Evolutionary conservation across 2,888 invertebrate species (phyloP).

Genomic region (Apodemia zela): DNA sequence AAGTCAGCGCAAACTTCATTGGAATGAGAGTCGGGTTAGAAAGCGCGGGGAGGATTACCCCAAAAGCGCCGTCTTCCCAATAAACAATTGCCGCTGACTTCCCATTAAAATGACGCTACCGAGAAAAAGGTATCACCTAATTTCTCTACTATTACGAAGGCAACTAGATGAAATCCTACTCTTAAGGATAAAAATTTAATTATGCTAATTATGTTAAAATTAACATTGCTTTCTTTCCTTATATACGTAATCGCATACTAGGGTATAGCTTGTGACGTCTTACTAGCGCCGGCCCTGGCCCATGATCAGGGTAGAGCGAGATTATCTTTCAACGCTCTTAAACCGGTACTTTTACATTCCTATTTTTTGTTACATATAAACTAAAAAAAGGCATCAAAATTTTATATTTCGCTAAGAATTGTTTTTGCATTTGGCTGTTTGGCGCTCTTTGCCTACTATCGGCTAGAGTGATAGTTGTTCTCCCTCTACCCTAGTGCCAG

Average conservation of each 20-base stretch:
- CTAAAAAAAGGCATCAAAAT: not conserved
- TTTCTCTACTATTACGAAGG: slow-evolving; percentile 77
- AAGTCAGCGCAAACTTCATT: slow-evolving; percentile 52
- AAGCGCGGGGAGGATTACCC: slow-evolving; percentile 32
- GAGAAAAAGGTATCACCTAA: slow-evolving; percentile 76
- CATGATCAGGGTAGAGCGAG: slow-evolving; percentile 23
- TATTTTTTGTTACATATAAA: not conserved
- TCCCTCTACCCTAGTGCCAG: not conserved
- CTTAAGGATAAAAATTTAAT: slow-evolving; percentile 78
- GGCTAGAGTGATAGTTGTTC: not conserved
- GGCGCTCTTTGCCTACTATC: not conserved
- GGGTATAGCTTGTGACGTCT: not conserved
- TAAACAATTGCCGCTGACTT: slow-evolving; percentile 62
- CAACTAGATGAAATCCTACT: slow-evolving; percentile 80
- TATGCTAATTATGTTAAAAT: slow-evolving; percentile 77
- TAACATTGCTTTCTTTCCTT: slow-evolving; percentile 76
- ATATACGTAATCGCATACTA: slow-evolving; percentile 49
- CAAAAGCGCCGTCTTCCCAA: slow-evolving; percentile 39
- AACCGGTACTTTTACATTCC: not conserved
- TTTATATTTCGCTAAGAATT: too few species aligned
- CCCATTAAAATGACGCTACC: slow-evolving; percentile 64
- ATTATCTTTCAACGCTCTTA: not conserved
- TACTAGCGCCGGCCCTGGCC: not conserved
- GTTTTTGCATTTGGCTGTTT: too few species aligned
- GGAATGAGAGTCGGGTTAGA: slow-evolving; percentile 31